phyloP scores from a whole-genome alignment of 2,888 invertebrate genomes.

The Euzophera pinguis region DNA sequence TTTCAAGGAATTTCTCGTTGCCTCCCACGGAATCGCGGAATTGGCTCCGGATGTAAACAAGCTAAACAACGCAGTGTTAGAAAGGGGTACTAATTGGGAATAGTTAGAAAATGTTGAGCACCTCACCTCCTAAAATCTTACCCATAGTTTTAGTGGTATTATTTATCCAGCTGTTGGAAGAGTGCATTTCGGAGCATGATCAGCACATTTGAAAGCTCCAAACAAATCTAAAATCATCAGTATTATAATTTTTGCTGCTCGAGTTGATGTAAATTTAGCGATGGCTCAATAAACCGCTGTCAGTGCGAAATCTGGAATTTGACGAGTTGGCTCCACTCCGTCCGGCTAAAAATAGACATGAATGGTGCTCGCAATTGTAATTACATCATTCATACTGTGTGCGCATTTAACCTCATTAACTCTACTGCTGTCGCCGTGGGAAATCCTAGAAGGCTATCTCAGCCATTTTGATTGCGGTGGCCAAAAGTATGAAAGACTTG shows the following conservation, averaged over 20 bases:
- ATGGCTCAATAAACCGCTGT: slow-evolving; percentile 14
- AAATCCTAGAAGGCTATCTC: neutral
- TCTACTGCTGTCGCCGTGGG: slow-evolving; percentile 14
- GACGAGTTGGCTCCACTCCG: slow-evolving; percentile 24
- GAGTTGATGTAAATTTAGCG: neutral
- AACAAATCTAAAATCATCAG: neutral
- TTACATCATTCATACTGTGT: slow-evolving; percentile 49
- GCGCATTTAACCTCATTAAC: slow-evolving; percentile 39
- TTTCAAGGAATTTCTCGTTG: neutral
- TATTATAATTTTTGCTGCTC: neutral
- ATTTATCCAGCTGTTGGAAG: too few relatives aligned
- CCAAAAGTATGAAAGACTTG: neutral
- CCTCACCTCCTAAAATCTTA: too few relatives aligned
- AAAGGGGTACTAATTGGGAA: neutral
- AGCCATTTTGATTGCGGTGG: neutral
- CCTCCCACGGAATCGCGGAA: neutral
- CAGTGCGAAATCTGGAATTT: slow-evolving; percentile 19
- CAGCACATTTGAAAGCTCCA: too few relatives aligned
- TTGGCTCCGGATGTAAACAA: neutral
- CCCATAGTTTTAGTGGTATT: too few relatives aligned
- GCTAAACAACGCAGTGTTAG: neutral
- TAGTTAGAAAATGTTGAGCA: neutral
- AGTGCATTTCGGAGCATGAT: too few relatives aligned
- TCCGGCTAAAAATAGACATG: slow-evolving; percentile 44
- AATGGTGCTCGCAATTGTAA: slow-evolving; percentile 48